Conservation (phyloP, 2,113 vertebrate species). For the Porphyrio hochstetteri region DNA sequence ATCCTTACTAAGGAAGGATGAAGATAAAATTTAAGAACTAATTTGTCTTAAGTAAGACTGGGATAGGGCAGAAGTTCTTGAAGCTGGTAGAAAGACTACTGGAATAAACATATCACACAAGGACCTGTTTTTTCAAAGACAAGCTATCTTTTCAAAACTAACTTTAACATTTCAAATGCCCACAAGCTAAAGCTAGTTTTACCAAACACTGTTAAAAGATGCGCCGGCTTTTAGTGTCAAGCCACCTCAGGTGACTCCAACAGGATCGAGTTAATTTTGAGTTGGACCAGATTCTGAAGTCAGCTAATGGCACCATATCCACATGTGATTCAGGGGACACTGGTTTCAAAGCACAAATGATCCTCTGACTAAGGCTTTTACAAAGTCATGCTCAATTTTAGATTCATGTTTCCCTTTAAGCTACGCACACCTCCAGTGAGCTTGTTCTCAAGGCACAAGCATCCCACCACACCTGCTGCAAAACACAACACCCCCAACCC, state of each 20-base stretch:
- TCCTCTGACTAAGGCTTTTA: not conserved
- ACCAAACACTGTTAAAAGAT: not conserved
- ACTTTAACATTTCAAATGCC: not conserved
- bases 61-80: not conserved
- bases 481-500: not conserved
- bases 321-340: rapidly evolving
- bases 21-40: not conserved
- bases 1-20: not conserved
- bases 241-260: not conserved
- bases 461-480: not conserved
- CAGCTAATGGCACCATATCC: not conserved
- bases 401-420: not conserved
- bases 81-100: not conserved
- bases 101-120: not conserved
- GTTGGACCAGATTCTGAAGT: not conserved
- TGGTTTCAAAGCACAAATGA: not conserved
- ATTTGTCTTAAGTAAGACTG: not conserved
- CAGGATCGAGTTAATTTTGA: not conserved
- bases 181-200: not conserved
- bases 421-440: not conserved
- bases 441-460: not conserved
- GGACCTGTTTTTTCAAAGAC: not conserved
- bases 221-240: not conserved
- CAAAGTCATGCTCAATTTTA: not conserved
- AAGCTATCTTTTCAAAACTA: not conserved